Base-by-base conservation (phyloP, 1,140 invertebrate species). In the Helicoverpa zea region DNA sequence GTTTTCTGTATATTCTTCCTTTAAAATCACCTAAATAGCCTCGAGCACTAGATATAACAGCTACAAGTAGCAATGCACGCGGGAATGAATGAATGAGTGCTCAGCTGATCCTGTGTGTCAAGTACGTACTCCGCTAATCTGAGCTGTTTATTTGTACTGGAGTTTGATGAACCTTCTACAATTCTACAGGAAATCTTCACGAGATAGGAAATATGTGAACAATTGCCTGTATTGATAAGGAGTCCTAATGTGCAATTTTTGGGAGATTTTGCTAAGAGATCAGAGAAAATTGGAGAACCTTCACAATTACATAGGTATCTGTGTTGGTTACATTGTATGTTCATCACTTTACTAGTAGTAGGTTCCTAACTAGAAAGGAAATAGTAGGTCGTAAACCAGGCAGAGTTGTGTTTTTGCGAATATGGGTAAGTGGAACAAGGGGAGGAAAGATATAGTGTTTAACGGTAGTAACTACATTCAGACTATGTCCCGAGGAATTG, bases 71-170 rank as follows among this genome's bases (percentile, higher is more conserved):
- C 9, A 9, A 43, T 9, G 9, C 49, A 73, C 52, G 70, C 52
- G 30, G 2, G 49, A 52, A 14, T 72, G 49, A n/a, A 73, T 73
- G 70, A 54, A 56, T 58, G 70, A 43, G 30, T 56, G 52, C 16
- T 52, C 70, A 73, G 70, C 70, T 73, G 70, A 73, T 73, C 70
- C 52, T n/a, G 23, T 52, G 49, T 30, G 68, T 58, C 70, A 73
- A 73, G 70, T 73, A 73, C 70, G 49, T 23, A 73, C 54, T 73
- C 30, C 14, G 9, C 52, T 73, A 73, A 73, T 73, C 52, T 73
- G 51, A 35, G 16, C 16, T 61, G 54, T 73, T 73, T 73, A 10
- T 73, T 58, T 73, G 52, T 73, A 43, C 30, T 14, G 52, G 51
- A 43, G 64, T 49, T 16, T 43, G 16, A 58, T 35, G 70, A 73